Percentiles rank a stretch among this genome's conserved stretches.
Evolutionary conservation across 2,113 vertebrate genomes (phyloP).

Genomic region (Tamias sibiricus): DNA sequence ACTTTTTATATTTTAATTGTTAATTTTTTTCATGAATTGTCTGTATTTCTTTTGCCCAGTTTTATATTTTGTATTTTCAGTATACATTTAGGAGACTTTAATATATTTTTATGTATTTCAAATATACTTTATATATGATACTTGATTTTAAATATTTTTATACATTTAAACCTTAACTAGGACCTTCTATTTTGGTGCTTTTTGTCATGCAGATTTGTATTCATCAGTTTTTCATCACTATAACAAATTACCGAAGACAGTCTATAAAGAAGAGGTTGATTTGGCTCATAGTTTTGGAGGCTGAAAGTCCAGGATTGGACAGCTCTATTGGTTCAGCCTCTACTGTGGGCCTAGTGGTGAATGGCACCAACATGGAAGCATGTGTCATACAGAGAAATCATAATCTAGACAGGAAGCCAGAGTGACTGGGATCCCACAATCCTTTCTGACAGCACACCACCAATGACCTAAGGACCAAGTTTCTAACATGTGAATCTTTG

Average conservation of each 20-base stretch:
- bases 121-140: not conserved
- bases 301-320: too few relatives aligned
- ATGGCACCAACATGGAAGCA: too few relatives aligned
- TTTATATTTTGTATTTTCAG: not conserved
- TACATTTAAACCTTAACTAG: not conserved
- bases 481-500: not conserved
- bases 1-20: not conserved
- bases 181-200: not conserved
- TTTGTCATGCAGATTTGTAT: not conserved
- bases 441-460: not conserved
- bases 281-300: too few relatives aligned
- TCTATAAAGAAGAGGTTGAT: too few relatives aligned
- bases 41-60: not conserved
- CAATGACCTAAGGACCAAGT: not conserved
- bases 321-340: too few relatives aligned
- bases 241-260: not conserved
- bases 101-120: too few relatives aligned
- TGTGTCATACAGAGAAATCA: not conserved
- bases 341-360: not conserved
- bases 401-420: not conserved
- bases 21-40: not conserved
- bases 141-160: conserved; percentile 22
- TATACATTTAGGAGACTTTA: not conserved
- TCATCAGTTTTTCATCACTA: too few relatives aligned
- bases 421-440: too few relatives aligned